Conservation (phyloP, 1,140 invertebrate genomes). For the Aplysia californica region DNA sequence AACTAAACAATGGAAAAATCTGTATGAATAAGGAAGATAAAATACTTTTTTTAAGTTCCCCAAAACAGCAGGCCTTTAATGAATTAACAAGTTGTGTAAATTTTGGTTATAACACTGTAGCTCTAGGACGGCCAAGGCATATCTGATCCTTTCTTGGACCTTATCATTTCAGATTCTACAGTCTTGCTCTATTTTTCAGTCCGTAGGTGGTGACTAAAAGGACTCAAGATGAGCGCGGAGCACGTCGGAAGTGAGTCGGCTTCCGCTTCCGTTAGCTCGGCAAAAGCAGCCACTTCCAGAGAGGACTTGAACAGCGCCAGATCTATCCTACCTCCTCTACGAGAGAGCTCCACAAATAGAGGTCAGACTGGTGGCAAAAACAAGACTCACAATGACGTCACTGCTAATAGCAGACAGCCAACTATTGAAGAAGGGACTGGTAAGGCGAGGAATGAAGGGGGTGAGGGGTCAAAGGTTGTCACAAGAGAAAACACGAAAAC, state of each 20-base stretch:
- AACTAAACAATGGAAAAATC: too few species aligned
- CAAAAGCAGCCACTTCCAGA: too few species aligned
- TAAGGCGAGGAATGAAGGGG: not conserved
- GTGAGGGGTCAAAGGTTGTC: not conserved
- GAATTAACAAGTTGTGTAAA: too few species aligned
- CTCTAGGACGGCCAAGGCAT: too few species aligned
- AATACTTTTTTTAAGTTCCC: too few species aligned
- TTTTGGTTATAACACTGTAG: too few species aligned
- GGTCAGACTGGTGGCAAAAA: not conserved
- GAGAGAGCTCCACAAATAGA: not conserved
- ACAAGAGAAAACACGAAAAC: constrained; percentile 28
- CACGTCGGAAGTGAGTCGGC: not conserved
- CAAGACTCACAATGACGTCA: not conserved
- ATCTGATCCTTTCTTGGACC: too few species aligned
- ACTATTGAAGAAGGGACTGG: not conserved
- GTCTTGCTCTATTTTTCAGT: too few species aligned
- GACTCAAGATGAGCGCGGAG: not conserved
- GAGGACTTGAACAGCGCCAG: constrained; percentile 2
- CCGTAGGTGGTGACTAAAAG: too few species aligned
- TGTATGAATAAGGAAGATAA: too few species aligned
- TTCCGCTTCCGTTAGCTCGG: not conserved
- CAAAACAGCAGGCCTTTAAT: too few species aligned
- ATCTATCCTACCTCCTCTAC: not conserved
- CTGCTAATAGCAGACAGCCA: not conserved
- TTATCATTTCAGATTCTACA: too few species aligned